A percentile compares a stretch with the other conserved stretches of the same genome.
Conservation (phyloP, 2,888 invertebrate genomes). For the Andrena haemorrhoa region DNA sequence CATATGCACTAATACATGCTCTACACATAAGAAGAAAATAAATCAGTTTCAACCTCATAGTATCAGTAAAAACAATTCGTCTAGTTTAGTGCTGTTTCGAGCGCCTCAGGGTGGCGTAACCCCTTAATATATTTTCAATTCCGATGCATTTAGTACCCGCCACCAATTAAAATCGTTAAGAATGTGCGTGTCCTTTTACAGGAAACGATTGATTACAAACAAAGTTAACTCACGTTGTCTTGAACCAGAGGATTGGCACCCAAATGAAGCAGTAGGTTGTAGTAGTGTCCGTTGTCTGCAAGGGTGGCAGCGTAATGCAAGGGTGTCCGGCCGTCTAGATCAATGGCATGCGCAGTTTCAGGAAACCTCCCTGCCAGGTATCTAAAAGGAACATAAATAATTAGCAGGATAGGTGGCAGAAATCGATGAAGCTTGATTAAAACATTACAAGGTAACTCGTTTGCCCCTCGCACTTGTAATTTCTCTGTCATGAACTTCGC, state of each 20-base stretch:
- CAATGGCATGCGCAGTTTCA: slow-evolving; percentile 93
- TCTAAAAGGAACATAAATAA: slow-evolving; percentile 74
- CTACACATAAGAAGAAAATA: no score
- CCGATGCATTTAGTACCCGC: neutral
- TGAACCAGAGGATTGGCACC: slow-evolving; percentile 93
- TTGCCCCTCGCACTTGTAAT: neutral
- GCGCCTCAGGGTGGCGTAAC: no score
- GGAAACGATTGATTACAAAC: neutral
- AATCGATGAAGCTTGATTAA: slow-evolving; percentile 41
- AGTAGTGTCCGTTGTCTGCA: slow-evolving; percentile 95
- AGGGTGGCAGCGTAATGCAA: slow-evolving; percentile 95
- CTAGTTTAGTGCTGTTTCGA: no score
- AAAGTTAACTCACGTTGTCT: slow-evolving; percentile 90
- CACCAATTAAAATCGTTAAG: neutral
- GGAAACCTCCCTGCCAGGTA: slow-evolving; percentile 93
- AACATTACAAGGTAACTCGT: slow-evolving; percentile 14
- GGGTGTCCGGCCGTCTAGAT: slow-evolving; percentile 93
- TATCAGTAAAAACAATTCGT: no score
- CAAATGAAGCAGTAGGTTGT: slow-evolving; percentile 93
- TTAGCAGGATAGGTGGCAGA: slow-evolving; percentile 22
- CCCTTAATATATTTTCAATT: neutral
- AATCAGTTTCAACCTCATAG: no score
- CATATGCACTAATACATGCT: no score
- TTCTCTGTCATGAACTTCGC: neutral
- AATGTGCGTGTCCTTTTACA: neutral